Conservation (phyloP, 2,797 vertebrate species). For the Chloroceryle inda region DNA sequence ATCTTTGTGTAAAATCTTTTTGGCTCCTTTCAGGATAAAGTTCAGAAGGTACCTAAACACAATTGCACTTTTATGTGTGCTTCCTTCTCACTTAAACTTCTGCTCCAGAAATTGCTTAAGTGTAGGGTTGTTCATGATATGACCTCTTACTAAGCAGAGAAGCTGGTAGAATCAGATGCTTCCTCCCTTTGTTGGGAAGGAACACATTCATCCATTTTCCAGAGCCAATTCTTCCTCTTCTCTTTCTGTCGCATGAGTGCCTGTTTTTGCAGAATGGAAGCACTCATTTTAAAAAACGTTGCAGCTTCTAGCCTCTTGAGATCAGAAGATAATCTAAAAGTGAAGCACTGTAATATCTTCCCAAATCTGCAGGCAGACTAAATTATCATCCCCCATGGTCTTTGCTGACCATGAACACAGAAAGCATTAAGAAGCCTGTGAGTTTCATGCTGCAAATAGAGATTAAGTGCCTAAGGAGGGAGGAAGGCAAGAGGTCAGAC, state of each 20-base stretch:
- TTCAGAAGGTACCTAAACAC: neutral
- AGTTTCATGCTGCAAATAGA: neutral
- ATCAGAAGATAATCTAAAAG: constrained; percentile 28
- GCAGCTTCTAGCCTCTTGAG: neutral
- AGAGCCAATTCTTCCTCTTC: neutral
- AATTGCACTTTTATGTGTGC: neutral
- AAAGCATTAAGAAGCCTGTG: neutral
- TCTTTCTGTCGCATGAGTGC: neutral
- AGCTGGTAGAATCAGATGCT: neutral
- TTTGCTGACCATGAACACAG: neutral
- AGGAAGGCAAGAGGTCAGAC: neutral
- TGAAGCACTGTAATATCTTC: neutral
- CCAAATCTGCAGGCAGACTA: neutral
- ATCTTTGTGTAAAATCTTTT: neutral
- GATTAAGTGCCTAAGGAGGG: neutral
- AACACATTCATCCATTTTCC: neutral
- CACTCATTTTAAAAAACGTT: neutral
- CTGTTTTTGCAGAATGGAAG: neutral
- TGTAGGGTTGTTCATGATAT: neutral
- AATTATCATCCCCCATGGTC: neutral
- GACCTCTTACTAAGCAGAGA: neutral
- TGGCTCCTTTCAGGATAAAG: neutral
- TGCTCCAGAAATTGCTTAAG: neutral
- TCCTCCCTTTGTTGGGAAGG: neutral
- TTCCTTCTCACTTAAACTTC: neutral